A percentile compares a stretch with the other conserved stretches of the same genome.
Evolutionary conservation across 2,113 vertebrate species (phyloP).

Genomic region (Macaca fascicularis): T2T-MFA8v1.1 NC_088387.1:97044001-97044500

Average conservation of each 20-base stretch:
- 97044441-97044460: no score
- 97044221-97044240: neutral
- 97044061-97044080: neutral
- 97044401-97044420: neutral
- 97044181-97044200: neutral
- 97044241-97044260: neutral
- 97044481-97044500: neutral
- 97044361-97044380: neutral
- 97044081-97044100: neutral
- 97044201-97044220: neutral
- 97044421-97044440: accelerated
- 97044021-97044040: neutral
- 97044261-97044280: neutral
- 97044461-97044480: neutral
- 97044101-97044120: neutral
- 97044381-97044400: neutral
- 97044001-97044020: neutral
- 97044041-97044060: neutral
- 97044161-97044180: neutral
- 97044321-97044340: neutral
- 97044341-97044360: neutral
- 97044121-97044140: neutral
- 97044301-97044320: neutral
- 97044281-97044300: no score
- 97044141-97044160: neutral